phyloP scores from a whole-genome alignment of 2,113 vertebrate genomes.

The Dipodomys stephensi region DNA sequence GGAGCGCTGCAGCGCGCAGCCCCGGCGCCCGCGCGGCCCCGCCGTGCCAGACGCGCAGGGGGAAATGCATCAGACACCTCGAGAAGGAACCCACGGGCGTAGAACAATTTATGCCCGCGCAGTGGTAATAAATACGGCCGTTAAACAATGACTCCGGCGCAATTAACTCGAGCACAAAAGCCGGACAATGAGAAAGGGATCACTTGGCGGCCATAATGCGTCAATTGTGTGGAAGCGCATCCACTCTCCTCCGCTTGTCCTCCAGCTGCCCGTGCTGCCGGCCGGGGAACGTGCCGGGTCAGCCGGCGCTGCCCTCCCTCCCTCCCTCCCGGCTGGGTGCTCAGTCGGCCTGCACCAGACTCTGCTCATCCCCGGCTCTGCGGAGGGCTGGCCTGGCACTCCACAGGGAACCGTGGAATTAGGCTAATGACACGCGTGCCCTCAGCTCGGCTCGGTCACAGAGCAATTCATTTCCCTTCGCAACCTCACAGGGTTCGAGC shows the following conservation, averaged over 20 bases:
- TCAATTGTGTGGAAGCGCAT: accelerated
- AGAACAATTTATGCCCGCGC: background rate
- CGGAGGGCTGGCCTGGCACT: accelerated
- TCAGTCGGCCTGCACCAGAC: too few species aligned
- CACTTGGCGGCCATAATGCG: accelerated
- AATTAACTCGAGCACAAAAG: accelerated
- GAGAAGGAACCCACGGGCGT: accelerated
- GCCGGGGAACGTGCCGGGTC: too few species aligned
- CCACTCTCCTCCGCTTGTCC: too few species aligned
- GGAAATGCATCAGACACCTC: accelerated
- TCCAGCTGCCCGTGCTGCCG: too few species aligned
- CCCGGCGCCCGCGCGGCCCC: too few species aligned
- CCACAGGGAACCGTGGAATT: background rate
- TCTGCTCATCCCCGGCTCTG: background rate
- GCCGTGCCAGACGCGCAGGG: background rate
- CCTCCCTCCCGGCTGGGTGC: too few species aligned
- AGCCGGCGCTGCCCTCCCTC: too few species aligned
- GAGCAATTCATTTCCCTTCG: background rate
- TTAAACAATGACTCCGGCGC: accelerated
- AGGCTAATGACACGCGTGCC: background rate
- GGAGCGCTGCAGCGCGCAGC: too few species aligned
- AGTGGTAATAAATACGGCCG: accelerated
- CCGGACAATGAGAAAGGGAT: accelerated
- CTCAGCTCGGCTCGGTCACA: background rate
- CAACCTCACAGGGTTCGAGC: background rate